These are phyloP conservation scores for Melieria picta DNA, from an alignment of 2,888 invertebrate species.

Conservation along the genomic window DNA sequence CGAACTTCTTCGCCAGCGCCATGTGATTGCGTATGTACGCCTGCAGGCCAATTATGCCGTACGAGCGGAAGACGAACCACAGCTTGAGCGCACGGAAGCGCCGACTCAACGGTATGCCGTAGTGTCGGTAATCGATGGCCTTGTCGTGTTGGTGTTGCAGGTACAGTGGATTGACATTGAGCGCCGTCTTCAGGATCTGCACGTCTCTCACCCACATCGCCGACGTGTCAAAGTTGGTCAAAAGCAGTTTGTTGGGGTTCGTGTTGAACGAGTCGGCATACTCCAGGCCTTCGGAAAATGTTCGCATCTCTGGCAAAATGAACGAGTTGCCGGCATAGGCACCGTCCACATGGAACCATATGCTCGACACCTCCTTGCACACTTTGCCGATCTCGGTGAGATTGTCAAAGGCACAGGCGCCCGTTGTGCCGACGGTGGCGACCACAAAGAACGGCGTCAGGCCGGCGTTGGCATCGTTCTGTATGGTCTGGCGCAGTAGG, in stretches of 20 bases:
- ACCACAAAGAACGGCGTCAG: slow-evolving; percentile 86
- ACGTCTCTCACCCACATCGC: slow-evolving; percentile 85
- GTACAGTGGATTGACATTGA: slow-evolving; percentile 88
- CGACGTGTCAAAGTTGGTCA: slow-evolving; percentile 87
- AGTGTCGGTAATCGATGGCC: slow-evolving; percentile 80
- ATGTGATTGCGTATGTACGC: slow-evolving; percentile 86
- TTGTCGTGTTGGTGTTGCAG: slow-evolving; percentile 83
- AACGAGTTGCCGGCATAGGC: slow-evolving; percentile 89
- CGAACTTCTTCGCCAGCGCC: slow-evolving; percentile 79
- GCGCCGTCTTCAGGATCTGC: slow-evolving; percentile 80
- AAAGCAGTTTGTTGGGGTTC: slow-evolving; percentile 88
- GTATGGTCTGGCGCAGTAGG: slow-evolving; percentile 72
- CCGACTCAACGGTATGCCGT: slow-evolving; percentile 87
- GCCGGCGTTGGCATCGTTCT: slow-evolving; percentile 79
- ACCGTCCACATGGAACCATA: slow-evolving; percentile 91
- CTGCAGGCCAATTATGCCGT: slow-evolving; percentile 84
- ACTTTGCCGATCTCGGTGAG: slow-evolving; percentile 81
- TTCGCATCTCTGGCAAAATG: slow-evolving; percentile 84
- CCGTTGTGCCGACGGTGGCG: slow-evolving; percentile 84
- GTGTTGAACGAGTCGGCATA: slow-evolving; percentile 87
- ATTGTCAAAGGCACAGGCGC: slow-evolving; percentile 85
- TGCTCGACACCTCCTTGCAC: slow-evolving; percentile 69
- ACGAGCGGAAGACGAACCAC: slow-evolving; percentile 87
- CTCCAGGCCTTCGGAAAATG: slow-evolving; percentile 73
- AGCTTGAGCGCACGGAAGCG: slow-evolving; percentile 86